phyloP scores from a whole-genome alignment of 1,140 invertebrate genomes.

The Drosophila mojavensis region DNA sequence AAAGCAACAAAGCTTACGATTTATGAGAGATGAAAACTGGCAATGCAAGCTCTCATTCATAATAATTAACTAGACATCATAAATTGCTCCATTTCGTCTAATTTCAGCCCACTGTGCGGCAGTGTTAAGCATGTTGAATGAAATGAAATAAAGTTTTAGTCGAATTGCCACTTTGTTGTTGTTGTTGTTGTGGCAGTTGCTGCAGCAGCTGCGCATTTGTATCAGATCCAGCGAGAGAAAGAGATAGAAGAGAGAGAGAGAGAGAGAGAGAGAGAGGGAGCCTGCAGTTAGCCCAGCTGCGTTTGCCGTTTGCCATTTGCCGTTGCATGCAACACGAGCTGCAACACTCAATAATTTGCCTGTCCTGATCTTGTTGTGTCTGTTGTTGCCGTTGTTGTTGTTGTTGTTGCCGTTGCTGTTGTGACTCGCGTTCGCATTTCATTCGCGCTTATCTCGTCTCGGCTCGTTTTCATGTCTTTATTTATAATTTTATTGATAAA shows the following conservation, averaged over 20 bases:
- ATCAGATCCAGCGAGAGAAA: slow-evolving; percentile 30
- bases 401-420: slow-evolving; percentile 49
- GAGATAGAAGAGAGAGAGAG: background rate
- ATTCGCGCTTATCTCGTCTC: slow-evolving; percentile 72
- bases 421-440: slow-evolving; percentile 74
- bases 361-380: slow-evolving; percentile 51
- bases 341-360: slow-evolving; percentile 81
- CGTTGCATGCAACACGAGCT: slow-evolving; percentile 74
- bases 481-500: slow-evolving; percentile 84
- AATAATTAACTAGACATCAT: too few relatives aligned
- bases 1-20: too few relatives aligned
- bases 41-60: too few relatives aligned
- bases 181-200: slow-evolving; percentile 28
- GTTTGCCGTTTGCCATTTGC: slow-evolving; percentile 26
- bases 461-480: slow-evolving; percentile 83
- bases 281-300: slow-evolving; percentile 51
- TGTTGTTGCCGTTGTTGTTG: slow-evolving; percentile 28
- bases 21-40: too few relatives aligned
- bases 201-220: slow-evolving; percentile 72
- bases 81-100: background rate
- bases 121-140: slow-evolving; percentile 47
- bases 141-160: slow-evolving; percentile 71
- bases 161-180: slow-evolving; percentile 65
- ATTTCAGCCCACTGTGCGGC: slow-evolving; percentile 28
- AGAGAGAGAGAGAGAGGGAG: background rate